Evolutionary conservation across 2,797 vertebrate genomes (phyloP).

Genomic region (Tapirus indicus): DNA sequence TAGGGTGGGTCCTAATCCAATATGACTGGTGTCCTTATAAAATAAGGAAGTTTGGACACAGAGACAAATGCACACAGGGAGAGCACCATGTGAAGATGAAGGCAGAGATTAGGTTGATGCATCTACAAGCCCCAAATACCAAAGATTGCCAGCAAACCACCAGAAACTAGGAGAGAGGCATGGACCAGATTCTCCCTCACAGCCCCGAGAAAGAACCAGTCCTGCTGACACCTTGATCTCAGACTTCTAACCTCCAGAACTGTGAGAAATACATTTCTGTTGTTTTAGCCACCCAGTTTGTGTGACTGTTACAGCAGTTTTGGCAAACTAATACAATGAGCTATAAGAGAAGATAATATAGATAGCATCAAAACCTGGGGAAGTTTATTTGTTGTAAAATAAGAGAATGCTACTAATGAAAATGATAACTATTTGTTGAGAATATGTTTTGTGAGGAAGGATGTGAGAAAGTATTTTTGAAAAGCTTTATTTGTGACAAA

Average conservation of each 20-base stretch:
- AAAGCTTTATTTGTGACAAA: slow-evolving; percentile 44
- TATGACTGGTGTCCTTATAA: not conserved
- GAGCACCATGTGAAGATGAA: not conserved
- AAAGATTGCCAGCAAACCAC: not conserved
- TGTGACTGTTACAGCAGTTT: not conserved
- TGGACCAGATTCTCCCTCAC: not conserved
- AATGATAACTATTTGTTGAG: not conserved
- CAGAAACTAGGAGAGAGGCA: not conserved
- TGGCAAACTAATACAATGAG: not conserved
- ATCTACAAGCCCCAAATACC: not conserved
- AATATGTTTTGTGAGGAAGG: not conserved
- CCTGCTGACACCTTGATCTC: not conserved
- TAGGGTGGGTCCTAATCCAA: not conserved
- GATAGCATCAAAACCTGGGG: not conserved
- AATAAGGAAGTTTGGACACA: not conserved
- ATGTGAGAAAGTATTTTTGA: slow-evolving; percentile 4
- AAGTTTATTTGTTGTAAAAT: slow-evolving; percentile 6
- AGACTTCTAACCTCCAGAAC: not conserved
- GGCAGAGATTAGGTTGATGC: not conserved
- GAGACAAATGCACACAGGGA: not conserved
- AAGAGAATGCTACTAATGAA: not conserved
- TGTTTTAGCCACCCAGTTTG: not conserved
- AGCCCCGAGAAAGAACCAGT: not conserved
- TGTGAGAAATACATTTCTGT: not conserved
- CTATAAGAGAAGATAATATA: not conserved